These are phyloP conservation scores for Chrysotoxum bicinctum DNA, from an alignment of 2,888 invertebrate species.

Conservation along the genomic window DNA sequence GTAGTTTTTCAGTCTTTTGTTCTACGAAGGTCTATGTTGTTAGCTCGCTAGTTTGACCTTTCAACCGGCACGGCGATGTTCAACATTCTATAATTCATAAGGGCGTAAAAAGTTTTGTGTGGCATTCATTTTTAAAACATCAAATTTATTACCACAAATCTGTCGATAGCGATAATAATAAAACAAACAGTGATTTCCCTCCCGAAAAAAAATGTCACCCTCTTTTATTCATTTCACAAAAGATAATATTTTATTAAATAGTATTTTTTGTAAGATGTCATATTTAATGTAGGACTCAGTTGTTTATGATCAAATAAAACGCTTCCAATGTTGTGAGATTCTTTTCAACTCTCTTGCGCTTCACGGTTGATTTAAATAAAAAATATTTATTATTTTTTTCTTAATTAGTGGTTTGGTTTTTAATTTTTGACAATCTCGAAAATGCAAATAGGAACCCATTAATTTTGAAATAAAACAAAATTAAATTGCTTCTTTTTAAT, in stretches of 20 bases:
- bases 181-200: background rate
- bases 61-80: too few species aligned
- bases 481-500: background rate
- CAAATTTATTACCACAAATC: too few species aligned
- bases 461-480: background rate
- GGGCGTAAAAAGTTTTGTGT: too few species aligned
- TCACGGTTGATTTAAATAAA: background rate
- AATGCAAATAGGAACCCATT: background rate
- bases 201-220: background rate
- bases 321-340: background rate
- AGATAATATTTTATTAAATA: background rate
- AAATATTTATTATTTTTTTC: background rate
- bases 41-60: too few species aligned
- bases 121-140: too few species aligned
- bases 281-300: background rate
- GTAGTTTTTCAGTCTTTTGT: too few species aligned
- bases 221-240: background rate
- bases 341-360: background rate
- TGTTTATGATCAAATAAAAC: conserved; percentile 11
- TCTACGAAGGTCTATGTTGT: too few species aligned
- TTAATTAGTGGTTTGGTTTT: background rate
- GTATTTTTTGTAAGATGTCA: background rate
- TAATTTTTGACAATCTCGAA: background rate
- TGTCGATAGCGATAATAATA: background rate
- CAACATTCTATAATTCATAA: too few species aligned